These are phyloP conservation scores for Netta rufina DNA, from an alignment of 2,797 vertebrate species.

Conservation along the genomic window DNA sequence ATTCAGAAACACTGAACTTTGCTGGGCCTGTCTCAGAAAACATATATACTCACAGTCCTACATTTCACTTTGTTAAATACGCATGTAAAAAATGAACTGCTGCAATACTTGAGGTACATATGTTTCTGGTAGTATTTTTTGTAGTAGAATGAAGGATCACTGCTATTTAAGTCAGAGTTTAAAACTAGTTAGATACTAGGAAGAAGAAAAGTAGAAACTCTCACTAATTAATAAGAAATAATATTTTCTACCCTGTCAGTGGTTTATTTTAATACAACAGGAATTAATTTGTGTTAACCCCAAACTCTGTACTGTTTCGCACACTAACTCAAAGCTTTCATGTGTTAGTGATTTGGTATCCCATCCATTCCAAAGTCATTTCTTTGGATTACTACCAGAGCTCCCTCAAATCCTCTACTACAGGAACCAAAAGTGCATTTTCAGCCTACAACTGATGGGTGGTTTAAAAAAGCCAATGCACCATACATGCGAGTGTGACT, in stretches of 20 bases:
- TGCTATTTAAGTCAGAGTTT: neutral
- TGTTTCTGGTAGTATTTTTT: neutral
- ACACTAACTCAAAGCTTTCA: neutral
- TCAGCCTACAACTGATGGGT: neutral
- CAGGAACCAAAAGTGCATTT: neutral
- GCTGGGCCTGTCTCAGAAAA: neutral
- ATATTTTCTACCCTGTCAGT: neutral
- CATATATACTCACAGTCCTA: neutral
- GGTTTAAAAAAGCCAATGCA: neutral
- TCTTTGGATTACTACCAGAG: neutral
- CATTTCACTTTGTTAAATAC: neutral
- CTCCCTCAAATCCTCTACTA: neutral
- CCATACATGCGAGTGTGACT: neutral
- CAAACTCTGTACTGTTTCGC: neutral
- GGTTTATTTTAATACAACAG: neutral
- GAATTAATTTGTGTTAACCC: neutral
- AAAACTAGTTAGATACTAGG: neutral
- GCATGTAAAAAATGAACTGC: neutral
- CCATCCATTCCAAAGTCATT: neutral
- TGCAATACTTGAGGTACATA: neutral
- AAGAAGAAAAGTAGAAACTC: neutral
- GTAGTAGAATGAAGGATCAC: neutral
- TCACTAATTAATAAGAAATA: neutral
- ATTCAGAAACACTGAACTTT: neutral
- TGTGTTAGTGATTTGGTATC: neutral